Base-by-base conservation (phyloP, 2,888 invertebrate genomes). In the Aphodius granarius region DNA sequence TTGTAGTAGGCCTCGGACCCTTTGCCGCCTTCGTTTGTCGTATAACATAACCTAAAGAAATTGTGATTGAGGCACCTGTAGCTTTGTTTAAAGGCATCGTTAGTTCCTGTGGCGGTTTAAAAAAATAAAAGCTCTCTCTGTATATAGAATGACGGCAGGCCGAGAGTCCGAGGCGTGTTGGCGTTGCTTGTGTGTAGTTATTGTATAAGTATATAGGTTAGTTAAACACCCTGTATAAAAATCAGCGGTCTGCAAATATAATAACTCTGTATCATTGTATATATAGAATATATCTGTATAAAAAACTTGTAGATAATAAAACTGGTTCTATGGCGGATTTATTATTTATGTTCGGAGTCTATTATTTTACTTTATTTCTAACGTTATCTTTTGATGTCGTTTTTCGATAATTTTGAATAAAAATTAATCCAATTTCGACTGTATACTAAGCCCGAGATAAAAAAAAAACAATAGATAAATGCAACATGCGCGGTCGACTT, bases 271-370 rank as follows among this genome's bases (percentile, higher is more conserved):
- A 68, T 68, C 22, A 68, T 68, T 68, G 68, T 68, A 68, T 68
- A 68, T 22, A 68, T 68, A 68, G 68, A 68, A 68, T 68, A 68
- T 68, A 68, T 68, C 68, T 68, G 68, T 68, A 68, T 68, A 68
- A 68, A 43, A 68, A 68, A 68, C 68, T 68, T 68, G 68, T 68
- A 68, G 21, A 68, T 68, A 68, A 68, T 68, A 68, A 68, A 68
- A 68, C 20, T 22, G 68, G 68, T 68, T 68, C 21, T 68, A 21
- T 68, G 20, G 43, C 43, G 43, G 43, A 43, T 43, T 20, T 68
- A 68, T 68, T 22, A 21, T 68, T 20, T 68, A 68, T 68, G 21
- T 68, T 6, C 68, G 20, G 22, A 21, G 68, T 20, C 68, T 20
- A 68, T 68, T 22, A 68, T 68, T 68, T 65, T 16, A 2, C 5